These are phyloP conservation scores for Eilema griseolum DNA, from an alignment of 2,888 invertebrate species.

Conservation along the genomic window DNA sequence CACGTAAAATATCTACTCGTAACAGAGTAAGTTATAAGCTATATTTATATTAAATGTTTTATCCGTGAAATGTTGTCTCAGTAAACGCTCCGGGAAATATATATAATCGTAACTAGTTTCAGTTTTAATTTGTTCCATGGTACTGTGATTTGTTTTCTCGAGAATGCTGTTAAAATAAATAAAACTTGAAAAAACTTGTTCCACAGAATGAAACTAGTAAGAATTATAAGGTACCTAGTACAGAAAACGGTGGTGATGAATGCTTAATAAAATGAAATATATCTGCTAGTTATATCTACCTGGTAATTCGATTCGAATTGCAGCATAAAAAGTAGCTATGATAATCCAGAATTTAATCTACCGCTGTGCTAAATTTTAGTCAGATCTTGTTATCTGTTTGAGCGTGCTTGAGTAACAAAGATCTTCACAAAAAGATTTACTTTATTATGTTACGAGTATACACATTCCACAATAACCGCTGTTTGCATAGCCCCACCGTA, in stretches of 20 bases:
- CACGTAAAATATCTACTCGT: constrained; percentile 56
- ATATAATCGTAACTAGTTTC: constrained; percentile 1
- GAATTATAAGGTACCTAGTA: no score
- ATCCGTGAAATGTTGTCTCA: constrained; percentile 32
- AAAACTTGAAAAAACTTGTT: not conserved
- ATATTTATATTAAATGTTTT: constrained; percentile 46
- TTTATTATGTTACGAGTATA: not conserved
- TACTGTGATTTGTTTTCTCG: not conserved
- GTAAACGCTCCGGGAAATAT: constrained; percentile 25
- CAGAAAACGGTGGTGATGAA: no score
- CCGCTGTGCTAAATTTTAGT: no score
- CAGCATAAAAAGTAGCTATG: no score
- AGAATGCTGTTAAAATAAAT: not conserved
- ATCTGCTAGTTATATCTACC: no score
- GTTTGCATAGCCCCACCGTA: constrained; percentile 36
- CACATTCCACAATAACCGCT: constrained; percentile 18
- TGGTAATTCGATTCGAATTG: no score
- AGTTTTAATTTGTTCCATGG: not conserved
- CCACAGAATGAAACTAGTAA: no score
- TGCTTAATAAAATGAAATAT: no score
- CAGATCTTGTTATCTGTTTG: no score
- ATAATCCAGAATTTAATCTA: no score
- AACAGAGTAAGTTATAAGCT: constrained; percentile 73
- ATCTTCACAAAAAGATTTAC: not conserved
- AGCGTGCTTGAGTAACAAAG: not conserved